Evolutionary conservation across 2,113 vertebrate genomes (phyloP), one percentile per base, ranked within the genome.

Genomic region (Rhynchomys soricoides): DNA sequence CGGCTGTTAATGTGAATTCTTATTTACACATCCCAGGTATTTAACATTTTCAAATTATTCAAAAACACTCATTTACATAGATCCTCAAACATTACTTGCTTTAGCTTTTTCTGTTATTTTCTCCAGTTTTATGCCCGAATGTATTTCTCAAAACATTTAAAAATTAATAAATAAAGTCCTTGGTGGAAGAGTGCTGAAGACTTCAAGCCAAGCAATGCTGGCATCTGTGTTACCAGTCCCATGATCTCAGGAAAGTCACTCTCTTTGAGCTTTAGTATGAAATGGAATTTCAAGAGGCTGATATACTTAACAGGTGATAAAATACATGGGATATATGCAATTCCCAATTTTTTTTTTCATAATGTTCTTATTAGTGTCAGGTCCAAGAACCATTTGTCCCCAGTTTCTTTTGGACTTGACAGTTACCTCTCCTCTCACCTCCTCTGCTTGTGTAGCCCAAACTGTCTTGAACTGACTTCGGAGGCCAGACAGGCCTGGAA

Each of bases 1-100:
- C n/a, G n/a, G n/a, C n/a, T n/a, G n/a, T n/a, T n/a, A n/a, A 17
- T 78, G 4, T 92, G 62, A 4, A 83, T 86, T 57, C 37, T 43
- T 68, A 40, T 17, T 74, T 40, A 19, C 22, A 40, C 24, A 83
- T 62, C 81, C 12, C 57, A 62, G 22, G 19, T 16, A 57, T 55
- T 74, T 79, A 85, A 40, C 16, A 45, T 87, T 93, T 91, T 93
- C 31, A 81, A 45, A 40, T 57, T 75, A 78, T 70, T 95, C 13
- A 86, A 94, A 91, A 81, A 93, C 21, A 26, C 79, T 73, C 24
- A 45, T 21, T 64, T 21, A n/a, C 57, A n/a, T 0, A 45, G 29
- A 79, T 40, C 74, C 17, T 1, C 48, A 48, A 91, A n/a, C 48
- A 11, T 74, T 45, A 75, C 3, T 11, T 17, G 52, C 17, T 74